Conservation (phyloP, 2,113 vertebrate genomes). For the Siphamia tubifer region DNA sequence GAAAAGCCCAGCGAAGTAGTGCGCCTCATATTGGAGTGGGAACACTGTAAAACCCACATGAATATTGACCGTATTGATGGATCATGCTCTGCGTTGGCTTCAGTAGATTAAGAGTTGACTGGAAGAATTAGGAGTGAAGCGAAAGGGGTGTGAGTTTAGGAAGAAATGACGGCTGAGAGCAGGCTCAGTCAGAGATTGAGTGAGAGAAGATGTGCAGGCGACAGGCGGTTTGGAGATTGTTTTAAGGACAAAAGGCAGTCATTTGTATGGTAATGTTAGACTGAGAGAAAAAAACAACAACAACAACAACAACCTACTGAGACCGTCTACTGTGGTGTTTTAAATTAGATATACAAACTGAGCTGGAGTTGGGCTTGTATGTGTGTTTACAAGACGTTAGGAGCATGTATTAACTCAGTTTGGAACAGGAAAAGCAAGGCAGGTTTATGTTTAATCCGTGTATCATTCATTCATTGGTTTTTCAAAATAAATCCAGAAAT, state of each 20-base stretch:
- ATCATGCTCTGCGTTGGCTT: conserved; percentile 31
- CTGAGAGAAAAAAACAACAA: conserved; percentile 32
- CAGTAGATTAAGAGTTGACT: conserved; percentile 36
- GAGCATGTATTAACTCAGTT: too few species aligned
- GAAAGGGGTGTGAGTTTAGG: conserved; percentile 2
- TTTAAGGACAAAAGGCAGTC: conserved; percentile 61
- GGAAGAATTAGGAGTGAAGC: conserved; percentile 32
- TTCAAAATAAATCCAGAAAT: too few species aligned
- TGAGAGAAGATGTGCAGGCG: conserved; percentile 31
- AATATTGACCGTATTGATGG: conserved; percentile 51
- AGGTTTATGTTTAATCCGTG: too few species aligned
- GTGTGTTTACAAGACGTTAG: too few species aligned
- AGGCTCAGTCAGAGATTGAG: conserved; percentile 33
- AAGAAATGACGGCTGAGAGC: not conserved
- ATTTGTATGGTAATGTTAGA: conserved; percentile 70
- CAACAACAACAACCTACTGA: too few species aligned
- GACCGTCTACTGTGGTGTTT: conserved; percentile 35
- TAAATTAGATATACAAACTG: conserved; percentile 21
- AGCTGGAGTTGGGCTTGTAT: not conserved
- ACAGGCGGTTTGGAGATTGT: conserved; percentile 60
- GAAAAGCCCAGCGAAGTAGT: not conserved
- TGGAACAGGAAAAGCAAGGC: too few species aligned
- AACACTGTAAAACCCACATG: not conserved
- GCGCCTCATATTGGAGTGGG: not conserved
- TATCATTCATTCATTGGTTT: too few species aligned